A percentile compares a stretch with the other conserved stretches of the same genome.
Conservation (phyloP, 1,140 invertebrate genomes). For the Phthorimaea operculella region DNA sequence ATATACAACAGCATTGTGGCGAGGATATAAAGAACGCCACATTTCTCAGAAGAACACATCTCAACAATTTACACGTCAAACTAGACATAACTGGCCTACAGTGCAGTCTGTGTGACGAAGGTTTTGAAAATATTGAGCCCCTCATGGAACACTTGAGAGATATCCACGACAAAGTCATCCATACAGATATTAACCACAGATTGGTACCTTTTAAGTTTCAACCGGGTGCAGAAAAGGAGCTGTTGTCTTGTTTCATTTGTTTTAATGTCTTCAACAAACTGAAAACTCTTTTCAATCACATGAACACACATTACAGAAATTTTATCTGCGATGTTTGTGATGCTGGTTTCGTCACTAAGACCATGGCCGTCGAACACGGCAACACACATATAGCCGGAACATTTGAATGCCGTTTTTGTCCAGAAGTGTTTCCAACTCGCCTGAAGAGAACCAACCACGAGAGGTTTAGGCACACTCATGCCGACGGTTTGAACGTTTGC, state of each 20-base stretch:
- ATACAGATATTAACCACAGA: conserved; percentile 30
- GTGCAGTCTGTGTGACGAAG: conserved; percentile 20
- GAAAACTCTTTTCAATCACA: conserved; percentile 57
- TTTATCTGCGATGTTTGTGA: conserved; percentile 66
- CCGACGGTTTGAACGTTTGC: conserved; percentile 4
- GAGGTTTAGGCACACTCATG: neutral
- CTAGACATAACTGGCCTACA: conserved; percentile 25
- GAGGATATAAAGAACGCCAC: neutral
- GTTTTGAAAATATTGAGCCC: conserved; percentile 15
- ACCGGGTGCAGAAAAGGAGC: conserved; percentile 6
- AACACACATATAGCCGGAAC: conserved; percentile 63
- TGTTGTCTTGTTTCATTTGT: conserved; percentile 67
- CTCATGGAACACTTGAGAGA: conserved; percentile 32
- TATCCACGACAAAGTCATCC: conserved; percentile 27
- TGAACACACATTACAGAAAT: conserved; percentile 24
- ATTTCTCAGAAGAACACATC: neutral
- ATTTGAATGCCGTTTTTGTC: conserved; percentile 17
- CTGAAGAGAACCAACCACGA: neutral
- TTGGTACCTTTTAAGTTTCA: conserved; percentile 44
- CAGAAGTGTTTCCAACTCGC: conserved; percentile 4
- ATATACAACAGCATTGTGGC: conserved; percentile 23
- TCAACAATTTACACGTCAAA: conserved; percentile 13
- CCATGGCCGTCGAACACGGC: conserved; percentile 51
- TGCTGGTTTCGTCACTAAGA: conserved; percentile 70
- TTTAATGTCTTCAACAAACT: conserved; percentile 66